A percentile compares a stretch with the other conserved stretches of the same genome.
Conservation (phyloP, 2,888 invertebrate genomes). For the Hyppa rectilinea region DNA sequence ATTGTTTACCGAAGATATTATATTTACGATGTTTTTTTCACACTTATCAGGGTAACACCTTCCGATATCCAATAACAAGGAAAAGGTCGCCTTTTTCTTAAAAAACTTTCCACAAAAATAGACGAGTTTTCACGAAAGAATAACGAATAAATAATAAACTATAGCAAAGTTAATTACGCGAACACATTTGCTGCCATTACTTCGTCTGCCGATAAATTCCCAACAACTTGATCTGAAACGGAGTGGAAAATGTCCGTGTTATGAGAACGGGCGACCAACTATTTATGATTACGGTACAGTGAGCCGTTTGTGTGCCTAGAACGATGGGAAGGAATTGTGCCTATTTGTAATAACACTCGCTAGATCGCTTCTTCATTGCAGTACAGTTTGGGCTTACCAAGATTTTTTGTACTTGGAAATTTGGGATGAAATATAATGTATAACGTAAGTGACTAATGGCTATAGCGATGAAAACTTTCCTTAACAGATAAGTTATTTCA, state of each 20-base stretch:
- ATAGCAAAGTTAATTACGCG: conserved; percentile 60
- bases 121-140: conserved; percentile 25
- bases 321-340: conserved; percentile 31
- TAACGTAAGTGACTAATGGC: background rate
- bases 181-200: conserved; percentile 48
- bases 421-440: background rate
- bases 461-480: background rate
- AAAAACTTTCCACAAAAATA: conserved; percentile 26
- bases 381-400: background rate
- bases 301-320: conserved; percentile 51
- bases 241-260: conserved; percentile 53
- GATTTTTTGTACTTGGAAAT: background rate
- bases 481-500: background rate
- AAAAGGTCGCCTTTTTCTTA: background rate
- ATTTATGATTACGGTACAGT: conserved; percentile 65
- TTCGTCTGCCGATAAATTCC: conserved; percentile 58
- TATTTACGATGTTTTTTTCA: conserved; percentile 29
- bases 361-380: conserved; percentile 6
- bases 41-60: background rate
- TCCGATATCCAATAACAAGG: conserved; percentile 28
- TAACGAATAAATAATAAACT: conserved; percentile 53
- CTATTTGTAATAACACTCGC: conserved; percentile 24
- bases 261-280: conserved; percentile 58
- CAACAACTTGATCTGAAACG: conserved; percentile 52
- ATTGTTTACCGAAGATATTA: background rate